A percentile compares a stretch with the other conserved stretches of the same genome.
Conservation (phyloP, 1,140 invertebrate species). For the Stratiolaelaps scimitus region DNA sequence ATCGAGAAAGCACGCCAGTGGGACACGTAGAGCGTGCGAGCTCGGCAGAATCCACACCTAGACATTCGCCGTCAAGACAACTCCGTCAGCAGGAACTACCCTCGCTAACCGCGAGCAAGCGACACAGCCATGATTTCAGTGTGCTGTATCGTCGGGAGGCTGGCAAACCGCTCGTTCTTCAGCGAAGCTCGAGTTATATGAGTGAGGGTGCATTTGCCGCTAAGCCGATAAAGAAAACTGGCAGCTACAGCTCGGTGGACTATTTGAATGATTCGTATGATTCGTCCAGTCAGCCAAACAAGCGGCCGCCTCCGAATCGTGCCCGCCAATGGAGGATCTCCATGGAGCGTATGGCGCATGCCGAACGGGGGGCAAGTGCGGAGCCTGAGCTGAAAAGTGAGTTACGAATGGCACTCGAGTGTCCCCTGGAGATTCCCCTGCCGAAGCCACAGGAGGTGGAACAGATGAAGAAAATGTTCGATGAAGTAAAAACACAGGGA, state of each 20-base stretch:
- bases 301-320: slow-evolving; percentile 18
- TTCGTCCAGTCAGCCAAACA: background rate
- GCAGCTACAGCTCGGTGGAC: slow-evolving; percentile 10
- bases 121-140: slow-evolving; percentile 17
- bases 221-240: background rate
- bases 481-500: too few relatives aligned
- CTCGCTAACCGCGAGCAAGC: background rate
- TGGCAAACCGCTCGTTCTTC: background rate
- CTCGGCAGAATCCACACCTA: slow-evolving; percentile 12
- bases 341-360: slow-evolving; percentile 4
- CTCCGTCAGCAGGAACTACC: background rate
- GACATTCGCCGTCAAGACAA: slow-evolving; percentile 3
- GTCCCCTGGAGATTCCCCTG: slow-evolving; percentile 6
- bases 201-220: background rate
- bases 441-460: background rate
- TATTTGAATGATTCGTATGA: slow-evolving; percentile 22
- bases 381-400: background rate
- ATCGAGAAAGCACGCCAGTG: background rate
- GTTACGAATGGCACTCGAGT: slow-evolving; percentile 4
- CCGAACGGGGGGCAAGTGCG: background rate
- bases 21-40: background rate
- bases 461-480: background rate
- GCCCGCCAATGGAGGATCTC: background rate
- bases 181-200: slow-evolving; percentile 9
- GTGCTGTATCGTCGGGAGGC: background rate